Conservation (phyloP, 2,113 vertebrate genomes). For the Pygoscelis antarcticus region DNA sequence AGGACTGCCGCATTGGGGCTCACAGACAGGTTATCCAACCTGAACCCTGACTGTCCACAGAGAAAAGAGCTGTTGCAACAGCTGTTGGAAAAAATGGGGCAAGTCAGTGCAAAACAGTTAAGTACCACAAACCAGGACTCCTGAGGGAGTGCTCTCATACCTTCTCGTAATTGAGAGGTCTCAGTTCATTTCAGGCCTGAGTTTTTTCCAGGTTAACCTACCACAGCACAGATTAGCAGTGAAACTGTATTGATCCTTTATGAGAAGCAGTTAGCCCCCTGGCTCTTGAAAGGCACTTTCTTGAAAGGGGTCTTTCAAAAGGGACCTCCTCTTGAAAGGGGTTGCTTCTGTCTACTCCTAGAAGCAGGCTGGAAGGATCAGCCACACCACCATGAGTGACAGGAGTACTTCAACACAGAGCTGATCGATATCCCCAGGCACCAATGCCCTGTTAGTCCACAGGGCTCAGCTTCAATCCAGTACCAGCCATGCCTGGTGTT, state of each 20-base stretch:
- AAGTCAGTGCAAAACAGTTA: conserved; percentile 10
- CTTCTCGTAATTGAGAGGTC: background rate
- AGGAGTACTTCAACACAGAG: background rate
- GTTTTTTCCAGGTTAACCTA: conserved; percentile 26
- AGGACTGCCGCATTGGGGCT: background rate
- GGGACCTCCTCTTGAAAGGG: background rate
- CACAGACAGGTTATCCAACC: background rate
- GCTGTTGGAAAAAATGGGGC: conserved; percentile 10
- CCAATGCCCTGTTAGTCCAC: background rate
- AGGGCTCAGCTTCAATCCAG: background rate
- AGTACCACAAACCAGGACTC: background rate
- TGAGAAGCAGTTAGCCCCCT: background rate
- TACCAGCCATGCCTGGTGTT: background rate
- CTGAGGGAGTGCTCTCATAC: background rate
- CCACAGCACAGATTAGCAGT: background rate
- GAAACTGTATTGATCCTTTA: background rate
- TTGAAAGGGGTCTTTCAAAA: background rate
- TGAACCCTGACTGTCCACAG: background rate
- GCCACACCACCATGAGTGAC: background rate
- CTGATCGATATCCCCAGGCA: background rate
- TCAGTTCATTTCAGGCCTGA: background rate
- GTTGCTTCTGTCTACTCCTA: background rate
- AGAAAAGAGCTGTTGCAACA: conserved; percentile 1
- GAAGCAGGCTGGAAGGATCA: background rate
- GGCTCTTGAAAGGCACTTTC: background rate